Evolutionary conservation across 2,797 vertebrate genomes (phyloP).

Genomic region (Podarcis lilfordi): DNA sequence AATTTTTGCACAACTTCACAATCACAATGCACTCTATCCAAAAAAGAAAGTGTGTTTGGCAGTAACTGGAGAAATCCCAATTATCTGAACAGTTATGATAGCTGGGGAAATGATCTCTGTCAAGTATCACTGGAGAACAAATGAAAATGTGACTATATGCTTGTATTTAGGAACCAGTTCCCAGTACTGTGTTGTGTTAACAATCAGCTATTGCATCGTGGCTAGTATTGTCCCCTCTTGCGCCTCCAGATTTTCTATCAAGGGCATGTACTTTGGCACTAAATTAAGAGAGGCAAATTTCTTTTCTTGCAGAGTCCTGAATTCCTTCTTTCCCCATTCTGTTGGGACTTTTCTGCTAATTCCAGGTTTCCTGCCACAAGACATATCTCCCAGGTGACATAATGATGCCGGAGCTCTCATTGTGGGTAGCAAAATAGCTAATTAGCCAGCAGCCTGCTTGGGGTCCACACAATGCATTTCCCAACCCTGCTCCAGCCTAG

Average conservation of each 20-base stretch:
- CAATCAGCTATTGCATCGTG: background rate
- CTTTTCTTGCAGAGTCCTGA: background rate
- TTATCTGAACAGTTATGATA: background rate
- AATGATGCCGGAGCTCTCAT: background rate
- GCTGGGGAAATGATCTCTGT: background rate
- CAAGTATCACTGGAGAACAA: background rate
- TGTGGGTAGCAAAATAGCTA: background rate
- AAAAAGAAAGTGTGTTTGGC: background rate
- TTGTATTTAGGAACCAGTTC: background rate
- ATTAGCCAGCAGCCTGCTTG: constrained; percentile 7
- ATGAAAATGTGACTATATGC: background rate
- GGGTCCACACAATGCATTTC: background rate
- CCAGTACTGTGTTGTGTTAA: background rate
- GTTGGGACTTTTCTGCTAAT: background rate
- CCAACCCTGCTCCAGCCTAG: background rate
- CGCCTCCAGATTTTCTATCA: background rate
- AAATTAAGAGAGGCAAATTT: background rate
- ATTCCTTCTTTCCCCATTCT: background rate
- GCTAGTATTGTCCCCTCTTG: background rate
- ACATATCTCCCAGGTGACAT: background rate
- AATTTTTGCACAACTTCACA: background rate
- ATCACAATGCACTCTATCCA: background rate
- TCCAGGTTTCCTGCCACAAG: background rate
- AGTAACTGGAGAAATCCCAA: background rate
- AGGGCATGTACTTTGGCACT: background rate